A percentile compares a stretch with the other conserved stretches of the same genome.
phyloP scores from a whole-genome alignment of 2,888 invertebrate genomes.

The Eupithecia exiguata region DNA sequence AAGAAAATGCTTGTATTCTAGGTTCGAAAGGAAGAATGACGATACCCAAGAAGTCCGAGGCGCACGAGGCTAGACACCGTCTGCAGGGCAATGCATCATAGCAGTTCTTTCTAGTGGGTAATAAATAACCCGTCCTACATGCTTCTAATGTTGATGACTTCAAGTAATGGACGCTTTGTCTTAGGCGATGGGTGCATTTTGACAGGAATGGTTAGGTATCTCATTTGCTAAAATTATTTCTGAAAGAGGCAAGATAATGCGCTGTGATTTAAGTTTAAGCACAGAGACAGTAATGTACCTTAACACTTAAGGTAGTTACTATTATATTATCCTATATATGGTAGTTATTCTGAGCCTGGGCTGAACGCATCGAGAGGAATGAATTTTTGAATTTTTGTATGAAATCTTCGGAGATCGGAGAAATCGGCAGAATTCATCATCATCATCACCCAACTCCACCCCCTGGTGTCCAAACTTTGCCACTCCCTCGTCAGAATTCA shows the following conservation, averaged over 20 bases:
- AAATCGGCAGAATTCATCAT: background rate
- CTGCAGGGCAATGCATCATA: background rate
- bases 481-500: background rate
- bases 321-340: too few species aligned
- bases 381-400: background rate
- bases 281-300: too few species aligned
- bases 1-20: background rate
- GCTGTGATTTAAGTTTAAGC: background rate
- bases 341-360: background rate
- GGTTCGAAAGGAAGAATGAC: background rate
- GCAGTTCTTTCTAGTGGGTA: background rate
- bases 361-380: background rate
- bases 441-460: background rate
- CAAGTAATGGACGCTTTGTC: background rate
- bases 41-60: background rate
- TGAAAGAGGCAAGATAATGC: background rate
- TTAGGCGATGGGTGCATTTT: background rate
- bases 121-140: background rate
- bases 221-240: background rate
- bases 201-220: background rate
- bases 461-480: background rate
- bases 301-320: background rate
- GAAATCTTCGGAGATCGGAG: background rate
- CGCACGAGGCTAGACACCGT: too few species aligned
- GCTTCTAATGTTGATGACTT: background rate